phyloP scores from a whole-genome alignment of 1,140 invertebrate species.

The Drosophila murphyi region DNA sequence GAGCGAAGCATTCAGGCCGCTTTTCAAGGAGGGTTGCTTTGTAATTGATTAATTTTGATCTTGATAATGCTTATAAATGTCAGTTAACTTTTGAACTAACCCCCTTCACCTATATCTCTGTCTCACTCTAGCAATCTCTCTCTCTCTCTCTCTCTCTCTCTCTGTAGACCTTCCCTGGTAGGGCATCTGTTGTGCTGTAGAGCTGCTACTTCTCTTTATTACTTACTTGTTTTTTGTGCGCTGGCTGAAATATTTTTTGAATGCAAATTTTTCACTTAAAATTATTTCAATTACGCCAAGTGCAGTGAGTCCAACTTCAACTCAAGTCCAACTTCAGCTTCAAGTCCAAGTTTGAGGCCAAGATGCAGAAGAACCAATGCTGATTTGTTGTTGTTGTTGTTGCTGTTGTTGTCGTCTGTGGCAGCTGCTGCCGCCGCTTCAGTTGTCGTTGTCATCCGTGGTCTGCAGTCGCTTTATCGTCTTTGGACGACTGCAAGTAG shows the following conservation, averaged over 20 bases:
- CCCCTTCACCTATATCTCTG: neutral
- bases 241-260: constrained; percentile 76
- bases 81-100: neutral
- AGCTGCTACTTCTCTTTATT: constrained; percentile 37
- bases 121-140: neutral
- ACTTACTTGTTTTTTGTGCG: constrained; percentile 40
- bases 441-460: constrained; percentile 68
- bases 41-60: no score
- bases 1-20: no score
- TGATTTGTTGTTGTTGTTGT: constrained; percentile 6
- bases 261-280: constrained; percentile 82
- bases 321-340: constrained; percentile 5
- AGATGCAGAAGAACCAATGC: constrained; percentile 18
- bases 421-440: constrained; percentile 53
- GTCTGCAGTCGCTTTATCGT: constrained; percentile 22
- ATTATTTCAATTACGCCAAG: constrained; percentile 81
- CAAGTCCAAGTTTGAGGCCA: neutral
- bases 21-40: no score
- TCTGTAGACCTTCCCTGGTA: neutral
- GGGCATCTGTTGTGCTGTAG: constrained; percentile 5
- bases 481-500: constrained; percentile 66
- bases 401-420: constrained; percentile 23
- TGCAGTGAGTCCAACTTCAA: constrained; percentile 41
- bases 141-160: neutral
- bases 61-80: neutral